These are phyloP conservation scores for Leuciscus waleckii DNA, from an alignment of 2,797 vertebrate species.

Conservation along the genomic window DNA sequence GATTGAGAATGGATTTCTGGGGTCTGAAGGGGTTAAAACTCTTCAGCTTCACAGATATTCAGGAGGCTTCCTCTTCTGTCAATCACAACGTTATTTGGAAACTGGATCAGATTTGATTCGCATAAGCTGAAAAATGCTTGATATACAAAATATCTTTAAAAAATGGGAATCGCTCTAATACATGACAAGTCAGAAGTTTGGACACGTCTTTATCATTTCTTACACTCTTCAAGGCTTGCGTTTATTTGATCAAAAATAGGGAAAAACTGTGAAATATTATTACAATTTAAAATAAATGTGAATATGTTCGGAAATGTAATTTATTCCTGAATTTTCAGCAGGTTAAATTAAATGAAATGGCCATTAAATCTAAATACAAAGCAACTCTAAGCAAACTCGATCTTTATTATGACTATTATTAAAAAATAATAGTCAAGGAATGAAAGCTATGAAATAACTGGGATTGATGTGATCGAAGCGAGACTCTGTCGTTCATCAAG, in stretches of 20 bases:
- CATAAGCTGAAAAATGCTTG: not conserved
- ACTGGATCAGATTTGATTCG: not conserved
- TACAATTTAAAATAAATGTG: not conserved
- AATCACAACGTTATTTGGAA: slow-evolving; percentile 12
- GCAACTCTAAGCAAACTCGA: not conserved
- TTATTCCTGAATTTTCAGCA: slow-evolving; percentile 1
- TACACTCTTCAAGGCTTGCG: not conserved
- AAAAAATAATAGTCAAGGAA: not conserved
- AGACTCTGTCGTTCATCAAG: not conserved
- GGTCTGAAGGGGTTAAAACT: not conserved
- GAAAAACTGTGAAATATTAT: not conserved
- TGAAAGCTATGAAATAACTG: not conserved
- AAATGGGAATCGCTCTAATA: not conserved
- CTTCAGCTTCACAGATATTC: not conserved
- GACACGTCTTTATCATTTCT: not conserved
- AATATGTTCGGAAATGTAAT: not conserved
- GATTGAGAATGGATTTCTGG: not conserved
- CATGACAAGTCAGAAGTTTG: not conserved
- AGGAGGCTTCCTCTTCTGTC: not conserved
- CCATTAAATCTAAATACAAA: not conserved
- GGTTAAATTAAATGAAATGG: not conserved
- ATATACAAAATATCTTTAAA: not conserved
- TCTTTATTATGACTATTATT: not conserved
- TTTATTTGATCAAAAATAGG: not conserved
- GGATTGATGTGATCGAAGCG: not conserved